A percentile compares a stretch with the other conserved stretches of the same genome.
phyloP scores from a whole-genome alignment of 2,113 vertebrate genomes.

The Corythornis madagascariensis region DNA sequence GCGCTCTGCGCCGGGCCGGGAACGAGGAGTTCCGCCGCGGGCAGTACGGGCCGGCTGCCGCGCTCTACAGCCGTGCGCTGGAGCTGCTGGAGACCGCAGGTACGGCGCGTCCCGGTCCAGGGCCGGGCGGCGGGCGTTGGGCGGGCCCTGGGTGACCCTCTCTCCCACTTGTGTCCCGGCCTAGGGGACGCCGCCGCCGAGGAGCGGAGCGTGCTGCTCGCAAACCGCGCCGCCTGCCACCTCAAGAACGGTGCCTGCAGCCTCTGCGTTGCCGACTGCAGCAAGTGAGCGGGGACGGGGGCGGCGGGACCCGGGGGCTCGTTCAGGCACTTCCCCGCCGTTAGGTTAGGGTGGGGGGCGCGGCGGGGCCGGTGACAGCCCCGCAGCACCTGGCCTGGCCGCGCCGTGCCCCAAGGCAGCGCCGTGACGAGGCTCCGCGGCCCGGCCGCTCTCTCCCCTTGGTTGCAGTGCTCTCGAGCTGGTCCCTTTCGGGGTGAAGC shows the following conservation, averaged over 20 bases:
- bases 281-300: slow-evolving; percentile 73
- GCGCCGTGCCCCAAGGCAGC: too few species aligned
- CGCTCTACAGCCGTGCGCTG: slow-evolving; percentile 85
- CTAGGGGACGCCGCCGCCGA: slow-evolving; percentile 58
- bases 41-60: slow-evolving; percentile 86
- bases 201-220: slow-evolving; percentile 85
- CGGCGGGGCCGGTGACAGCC: neutral
- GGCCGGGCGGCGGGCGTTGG: too few species aligned
- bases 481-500: slow-evolving; percentile 86
- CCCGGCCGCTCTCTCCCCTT: neutral
- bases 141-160: accelerated
- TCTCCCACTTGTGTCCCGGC: neutral
- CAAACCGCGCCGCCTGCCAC: slow-evolving; percentile 89
- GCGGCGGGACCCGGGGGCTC: neutral
- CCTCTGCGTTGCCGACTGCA: slow-evolving; percentile 90
- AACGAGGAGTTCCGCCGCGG: slow-evolving; percentile 88
- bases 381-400: neutral
- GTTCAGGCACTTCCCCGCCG: accelerated
- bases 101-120: slow-evolving; percentile 21
- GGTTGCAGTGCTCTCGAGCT: slow-evolving; percentile 76
- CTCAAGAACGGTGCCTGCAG: slow-evolving; percentile 89
- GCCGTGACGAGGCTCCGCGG: neutral
- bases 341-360: neutral
- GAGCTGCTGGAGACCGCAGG: slow-evolving; percentile 78
- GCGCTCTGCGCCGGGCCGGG: slow-evolving; percentile 81